Percentiles rank a stretch among this genome's conserved stretches.
These are phyloP conservation scores for Camponotus fellah DNA, from an alignment of 2,888 invertebrate genomes.

Conservation along the genomic window DNA sequence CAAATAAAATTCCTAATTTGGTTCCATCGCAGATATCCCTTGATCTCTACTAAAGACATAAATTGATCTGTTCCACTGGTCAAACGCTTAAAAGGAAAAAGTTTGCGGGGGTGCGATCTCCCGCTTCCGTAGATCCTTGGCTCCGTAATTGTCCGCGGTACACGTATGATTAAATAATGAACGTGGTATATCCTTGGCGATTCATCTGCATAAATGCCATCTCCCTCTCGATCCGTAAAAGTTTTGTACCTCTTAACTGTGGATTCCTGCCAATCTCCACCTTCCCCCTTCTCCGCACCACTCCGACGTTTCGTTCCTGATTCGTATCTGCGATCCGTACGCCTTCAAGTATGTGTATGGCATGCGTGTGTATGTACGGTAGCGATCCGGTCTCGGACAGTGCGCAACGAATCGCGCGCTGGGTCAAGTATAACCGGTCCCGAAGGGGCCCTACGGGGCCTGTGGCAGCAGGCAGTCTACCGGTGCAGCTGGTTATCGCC, in stretches of 20 bases:
- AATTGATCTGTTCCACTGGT: background rate
- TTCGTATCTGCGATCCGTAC: conserved; percentile 9
- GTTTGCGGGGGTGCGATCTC: background rate
- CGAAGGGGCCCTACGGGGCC: conserved; percentile 73
- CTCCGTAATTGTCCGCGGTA: conserved; percentile 1
- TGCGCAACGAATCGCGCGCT: conserved; percentile 73
- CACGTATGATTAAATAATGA: conserved; percentile 20
- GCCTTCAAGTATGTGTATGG: background rate
- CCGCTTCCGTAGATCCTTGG: conserved; percentile 3
- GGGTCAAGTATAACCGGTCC: conserved; percentile 84
- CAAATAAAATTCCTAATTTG: background rate
- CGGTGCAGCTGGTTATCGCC: conserved; percentile 78
- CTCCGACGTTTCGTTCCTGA: conserved; percentile 17
- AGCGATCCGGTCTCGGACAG: conserved; percentile 67
- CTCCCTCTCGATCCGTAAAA: background rate
- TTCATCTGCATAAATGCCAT: conserved; percentile 30
- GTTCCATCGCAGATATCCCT: background rate
- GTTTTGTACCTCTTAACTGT: conserved; percentile 20
- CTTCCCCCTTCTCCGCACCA: conserved; percentile 18
- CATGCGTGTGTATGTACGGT: conserved; percentile 64
- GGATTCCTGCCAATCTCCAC: conserved; percentile 37
- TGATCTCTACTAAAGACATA: background rate
- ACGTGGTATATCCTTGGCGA: background rate
- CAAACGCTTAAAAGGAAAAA: background rate
- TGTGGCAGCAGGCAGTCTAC: conserved; percentile 79